Conservation (phyloP, 1,140 invertebrate genomes). For the Drosophila quadrilineata region DNA sequence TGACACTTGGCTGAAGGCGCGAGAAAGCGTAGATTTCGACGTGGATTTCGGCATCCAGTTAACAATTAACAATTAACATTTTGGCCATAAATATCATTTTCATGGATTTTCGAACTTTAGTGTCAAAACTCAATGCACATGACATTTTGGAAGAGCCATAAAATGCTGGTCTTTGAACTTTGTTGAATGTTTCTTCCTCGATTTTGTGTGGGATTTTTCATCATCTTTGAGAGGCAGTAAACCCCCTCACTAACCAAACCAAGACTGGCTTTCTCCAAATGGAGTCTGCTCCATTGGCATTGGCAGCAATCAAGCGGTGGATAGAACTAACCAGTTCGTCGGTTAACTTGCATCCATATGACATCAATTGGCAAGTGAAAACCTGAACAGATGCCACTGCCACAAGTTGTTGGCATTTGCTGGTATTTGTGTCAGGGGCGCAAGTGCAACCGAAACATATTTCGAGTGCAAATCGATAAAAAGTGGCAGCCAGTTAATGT, state of each 20-base stretch:
- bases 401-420: slow-evolving; percentile 43
- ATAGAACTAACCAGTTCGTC: slow-evolving; percentile 51
- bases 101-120: slow-evolving; percentile 49
- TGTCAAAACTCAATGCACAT: slow-evolving; percentile 33
- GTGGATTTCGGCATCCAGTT: no score
- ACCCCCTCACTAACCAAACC: not conserved
- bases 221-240: no score
- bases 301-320: not conserved
- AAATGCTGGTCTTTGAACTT: slow-evolving; percentile 51
- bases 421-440: slow-evolving; percentile 69
- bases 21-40: slow-evolving; percentile 66
- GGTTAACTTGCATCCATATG: slow-evolving; percentile 1
- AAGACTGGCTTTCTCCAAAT: slow-evolving; percentile 43
- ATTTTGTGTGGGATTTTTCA: slow-evolving; percentile 37
- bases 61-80: slow-evolving; percentile 60
- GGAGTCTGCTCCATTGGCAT: slow-evolving; percentile 3
- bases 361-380: slow-evolving; percentile 48
- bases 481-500: slow-evolving; percentile 5
- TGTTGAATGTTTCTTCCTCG: no score
- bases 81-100: slow-evolving; percentile 53
- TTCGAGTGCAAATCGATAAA: slow-evolving; percentile 4
- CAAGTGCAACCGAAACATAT: slow-evolving; percentile 34
- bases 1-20: slow-evolving; percentile 49
- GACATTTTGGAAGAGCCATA: slow-evolving; percentile 3
- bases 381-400: slow-evolving; percentile 19